A percentile compares a stretch with the other conserved stretches of the same genome.
Evolutionary conservation across 2,113 vertebrate species (phyloP).

Genomic region (Bettongia penicillata): DNA sequence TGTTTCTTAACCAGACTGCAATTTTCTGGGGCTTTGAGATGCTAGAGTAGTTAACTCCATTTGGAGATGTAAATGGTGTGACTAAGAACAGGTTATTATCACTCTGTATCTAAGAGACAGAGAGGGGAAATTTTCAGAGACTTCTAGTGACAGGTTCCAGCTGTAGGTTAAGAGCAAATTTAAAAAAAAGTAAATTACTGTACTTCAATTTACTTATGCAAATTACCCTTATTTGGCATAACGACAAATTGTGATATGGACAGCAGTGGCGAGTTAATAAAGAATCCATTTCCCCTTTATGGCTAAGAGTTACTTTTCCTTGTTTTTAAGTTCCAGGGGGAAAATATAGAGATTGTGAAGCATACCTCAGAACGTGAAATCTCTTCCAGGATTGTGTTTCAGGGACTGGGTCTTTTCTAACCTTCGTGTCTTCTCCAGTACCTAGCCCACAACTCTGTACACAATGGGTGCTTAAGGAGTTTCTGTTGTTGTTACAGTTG

Average conservation of each 20-base stretch:
- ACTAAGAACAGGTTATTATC: conserved; percentile 65
- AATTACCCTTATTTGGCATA: conserved; percentile 52
- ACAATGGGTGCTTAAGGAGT: not conserved
- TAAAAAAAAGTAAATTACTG: conserved; percentile 48
- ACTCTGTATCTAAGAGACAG: conserved; percentile 54
- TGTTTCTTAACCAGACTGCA: conserved; percentile 61
- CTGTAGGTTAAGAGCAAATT: conserved; percentile 68
- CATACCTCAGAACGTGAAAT: not conserved
- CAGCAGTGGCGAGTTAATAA: conserved; percentile 42
- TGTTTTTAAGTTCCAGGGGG: conserved; percentile 50
- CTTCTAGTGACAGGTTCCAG: conserved; percentile 60
- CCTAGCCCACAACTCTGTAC: not conserved
- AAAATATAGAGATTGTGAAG: conserved; percentile 51
- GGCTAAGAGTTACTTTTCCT: conserved; percentile 51
- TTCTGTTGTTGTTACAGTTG: not conserved
- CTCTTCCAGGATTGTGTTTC: conserved; percentile 7
- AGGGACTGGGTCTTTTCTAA: not conserved
- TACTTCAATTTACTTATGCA: conserved; percentile 65
- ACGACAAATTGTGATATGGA: not conserved
- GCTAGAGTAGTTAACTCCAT: conserved; percentile 65
- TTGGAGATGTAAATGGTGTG: conserved; percentile 57
- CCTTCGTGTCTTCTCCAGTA: not conserved
- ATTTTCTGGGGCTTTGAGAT: conserved; percentile 68
- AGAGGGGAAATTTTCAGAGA: conserved; percentile 57
- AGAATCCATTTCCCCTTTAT: conserved; percentile 28